phyloP scores from a whole-genome alignment of 2,113 vertebrate species.

The Gymnarchus niloticus region DNA sequence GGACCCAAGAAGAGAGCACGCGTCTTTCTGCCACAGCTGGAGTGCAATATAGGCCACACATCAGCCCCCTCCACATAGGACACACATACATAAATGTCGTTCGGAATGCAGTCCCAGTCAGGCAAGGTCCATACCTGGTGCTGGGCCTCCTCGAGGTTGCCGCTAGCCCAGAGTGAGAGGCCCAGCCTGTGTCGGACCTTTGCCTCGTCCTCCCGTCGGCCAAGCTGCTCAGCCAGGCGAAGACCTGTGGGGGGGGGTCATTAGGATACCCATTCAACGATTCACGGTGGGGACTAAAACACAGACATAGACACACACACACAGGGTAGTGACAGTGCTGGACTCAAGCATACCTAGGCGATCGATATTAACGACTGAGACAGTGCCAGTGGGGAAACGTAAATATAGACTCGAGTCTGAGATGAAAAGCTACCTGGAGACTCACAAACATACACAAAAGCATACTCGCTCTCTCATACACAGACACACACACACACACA shows the following conservation, averaged over 20 bases:
- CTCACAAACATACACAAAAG: background rate
- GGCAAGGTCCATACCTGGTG: conserved; percentile 63
- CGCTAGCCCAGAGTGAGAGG: conserved; percentile 75
- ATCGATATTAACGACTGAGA: background rate
- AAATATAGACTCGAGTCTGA: background rate
- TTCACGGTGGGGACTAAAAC: background rate
- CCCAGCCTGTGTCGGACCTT: conserved; percentile 75
- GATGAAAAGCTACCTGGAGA: background rate
- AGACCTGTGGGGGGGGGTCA: conserved; percentile 54
- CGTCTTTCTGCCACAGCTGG: background rate
- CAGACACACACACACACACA: background rate
- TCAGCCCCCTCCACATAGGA: background rate
- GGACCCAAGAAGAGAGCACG: background rate
- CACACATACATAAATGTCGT: background rate
- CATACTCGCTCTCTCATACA: background rate
- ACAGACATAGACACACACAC: background rate
- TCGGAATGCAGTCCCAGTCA: background rate
- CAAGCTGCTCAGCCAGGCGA: conserved; percentile 74
- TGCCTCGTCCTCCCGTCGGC: conserved; percentile 75
- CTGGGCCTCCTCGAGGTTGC: conserved; percentile 74
- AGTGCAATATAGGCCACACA: background rate
- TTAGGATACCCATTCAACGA: background rate
- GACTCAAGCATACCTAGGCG: background rate
- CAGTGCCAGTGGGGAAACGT: background rate
- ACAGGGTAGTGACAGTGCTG: background rate